Evolutionary conservation across 2,797 vertebrate species (phyloP), one percentile per base, ranked within the genome.

Genomic region (Phaenicophaeus curvirostris): DNA sequence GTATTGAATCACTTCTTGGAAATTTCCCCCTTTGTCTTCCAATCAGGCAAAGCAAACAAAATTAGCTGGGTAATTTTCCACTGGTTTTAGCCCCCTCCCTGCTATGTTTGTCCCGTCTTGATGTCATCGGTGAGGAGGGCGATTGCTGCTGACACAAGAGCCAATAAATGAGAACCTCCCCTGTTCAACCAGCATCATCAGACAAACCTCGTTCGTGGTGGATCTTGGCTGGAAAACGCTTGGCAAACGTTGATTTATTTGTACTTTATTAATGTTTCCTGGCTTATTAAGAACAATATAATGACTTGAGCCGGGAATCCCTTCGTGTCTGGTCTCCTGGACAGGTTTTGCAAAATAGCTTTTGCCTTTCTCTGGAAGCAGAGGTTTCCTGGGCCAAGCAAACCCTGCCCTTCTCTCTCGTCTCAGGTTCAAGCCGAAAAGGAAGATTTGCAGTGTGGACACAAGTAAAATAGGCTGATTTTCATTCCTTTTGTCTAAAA

Each of bases 51-150:
- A 68, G 83, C 66, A 86, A 76, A 82, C 63, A 85, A 58, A 93
- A 93, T 85, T 66, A 79, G 44, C 67, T 61, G 13, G 63, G 79
- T 89, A 46, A 62, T 84, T 91, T 91, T 92, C 66, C 83, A 75
- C 21, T 37, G 55, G 39, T 50, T 85, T 79, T 69, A 67, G 30
- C 3, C n/a, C 46, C 31, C 41, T 6, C 13, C n/a, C 44, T 3
- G 4, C 62, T 41, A 2, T 51, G 13, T 53, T 86, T 69, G 35
- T 24, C 59, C 80, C 30, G 27, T 11, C 69, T 46, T 41, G 51
- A 59, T 62, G 66, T 75, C 85, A 62, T 6, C 76, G 13, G 72
- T 13, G 50, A 65, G 21, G 54, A 42, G 30, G 3, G 4, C 0
- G 2, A 46, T 10, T 7, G 65, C 44, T 13, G 44, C 11, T 54